Conservation (phyloP, 2,113 vertebrate genomes). For the Halichoerus grypus region DNA sequence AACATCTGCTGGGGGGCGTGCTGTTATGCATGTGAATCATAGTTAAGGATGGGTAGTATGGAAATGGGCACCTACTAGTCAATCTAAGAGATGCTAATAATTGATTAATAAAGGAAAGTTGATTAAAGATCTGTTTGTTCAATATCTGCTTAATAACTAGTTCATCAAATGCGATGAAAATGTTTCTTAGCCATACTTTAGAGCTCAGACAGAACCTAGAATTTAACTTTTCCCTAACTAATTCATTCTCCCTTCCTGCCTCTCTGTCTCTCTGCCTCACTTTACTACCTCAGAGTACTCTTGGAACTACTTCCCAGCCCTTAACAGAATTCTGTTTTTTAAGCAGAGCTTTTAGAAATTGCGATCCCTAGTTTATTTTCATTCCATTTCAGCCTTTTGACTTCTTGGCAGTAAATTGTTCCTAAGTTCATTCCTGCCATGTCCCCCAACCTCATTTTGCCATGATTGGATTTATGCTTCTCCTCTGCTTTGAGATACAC, state of each 20-base stretch:
- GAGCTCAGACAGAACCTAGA: neutral
- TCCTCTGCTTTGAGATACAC: neutral
- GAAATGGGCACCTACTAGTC: neutral
- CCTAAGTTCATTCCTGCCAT: accelerated
- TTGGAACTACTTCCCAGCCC: neutral
- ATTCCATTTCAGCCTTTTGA: conserved; percentile 70
- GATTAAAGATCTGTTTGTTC: neutral
- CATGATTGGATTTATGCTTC: conserved; percentile 12
- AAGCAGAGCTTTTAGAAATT: conserved; percentile 66
- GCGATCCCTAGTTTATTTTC: conserved; percentile 69
- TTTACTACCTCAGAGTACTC: neutral
- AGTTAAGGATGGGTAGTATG: neutral
- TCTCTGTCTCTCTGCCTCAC: neutral
- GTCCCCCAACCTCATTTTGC: neutral
- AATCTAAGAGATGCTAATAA: neutral
- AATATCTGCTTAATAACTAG: neutral
- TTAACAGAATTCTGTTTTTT: conserved; percentile 67
- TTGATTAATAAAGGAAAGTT: neutral
- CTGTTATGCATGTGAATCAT: neutral
- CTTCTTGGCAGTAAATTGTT: conserved; percentile 55
- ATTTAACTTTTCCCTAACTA: neutral
- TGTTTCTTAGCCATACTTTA: neutral
- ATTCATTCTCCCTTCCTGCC: neutral
- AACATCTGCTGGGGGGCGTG: neutral
- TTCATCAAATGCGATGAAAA: conserved; percentile 10